phyloP scores from a whole-genome alignment of 2,113 vertebrate species.

The Haemorhous mexicanus region DNA sequence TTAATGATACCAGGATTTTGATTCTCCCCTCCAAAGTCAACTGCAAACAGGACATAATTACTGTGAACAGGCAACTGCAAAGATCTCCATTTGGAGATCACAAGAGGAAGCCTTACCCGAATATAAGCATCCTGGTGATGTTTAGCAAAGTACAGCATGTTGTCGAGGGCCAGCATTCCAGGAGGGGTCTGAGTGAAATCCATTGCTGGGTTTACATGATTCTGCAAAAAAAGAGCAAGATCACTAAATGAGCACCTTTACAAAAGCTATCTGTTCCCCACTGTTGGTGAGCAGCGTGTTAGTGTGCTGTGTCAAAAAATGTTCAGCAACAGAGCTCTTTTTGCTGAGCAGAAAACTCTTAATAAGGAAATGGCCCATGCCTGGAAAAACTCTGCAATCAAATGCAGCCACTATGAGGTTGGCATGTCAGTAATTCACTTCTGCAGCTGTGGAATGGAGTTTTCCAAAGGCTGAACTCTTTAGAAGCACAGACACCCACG shows the following conservation, averaged over 20 bases:
- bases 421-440: background rate
- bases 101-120: constrained; percentile 78
- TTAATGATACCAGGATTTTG: background rate
- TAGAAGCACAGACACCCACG: background rate
- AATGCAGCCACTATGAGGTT: background rate
- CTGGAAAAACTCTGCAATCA: background rate
- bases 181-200: constrained; percentile 98
- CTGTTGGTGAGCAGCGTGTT: rapidly evolving
- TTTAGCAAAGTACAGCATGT: constrained; percentile 96
- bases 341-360: background rate
- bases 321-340: background rate
- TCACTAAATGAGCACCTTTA: background rate
- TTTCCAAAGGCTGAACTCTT: background rate
- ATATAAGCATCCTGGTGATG: constrained; percentile 96
- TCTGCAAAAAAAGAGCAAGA: constrained; percentile 72
- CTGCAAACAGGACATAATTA: background rate
- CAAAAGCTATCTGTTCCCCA: background rate
- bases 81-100: background rate
- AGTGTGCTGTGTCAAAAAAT: background rate
- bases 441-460: background rate
- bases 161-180: constrained; percentile 96
- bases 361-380: background rate
- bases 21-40: background rate
- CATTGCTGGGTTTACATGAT: constrained; percentile 97
- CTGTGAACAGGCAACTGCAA: background rate